Conservation (phyloP, 2,113 vertebrate genomes). For the Numenius arquata region DNA sequence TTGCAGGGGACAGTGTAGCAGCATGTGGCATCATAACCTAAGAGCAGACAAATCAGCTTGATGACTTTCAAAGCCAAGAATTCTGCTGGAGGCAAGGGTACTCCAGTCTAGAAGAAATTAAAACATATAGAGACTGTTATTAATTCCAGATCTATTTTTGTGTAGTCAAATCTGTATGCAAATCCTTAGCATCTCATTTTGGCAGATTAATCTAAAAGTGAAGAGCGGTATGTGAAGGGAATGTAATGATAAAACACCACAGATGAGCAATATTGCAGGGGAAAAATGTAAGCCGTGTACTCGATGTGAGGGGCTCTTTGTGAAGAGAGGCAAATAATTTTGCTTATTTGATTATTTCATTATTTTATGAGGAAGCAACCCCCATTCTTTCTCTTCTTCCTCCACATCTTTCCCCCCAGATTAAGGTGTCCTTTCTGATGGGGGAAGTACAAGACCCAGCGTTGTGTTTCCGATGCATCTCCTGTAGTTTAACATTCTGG, state of each 20-base stretch:
- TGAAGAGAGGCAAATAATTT: constrained; percentile 42
- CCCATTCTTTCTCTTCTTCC: not conserved
- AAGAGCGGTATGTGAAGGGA: constrained; percentile 74
- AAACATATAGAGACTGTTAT: constrained; percentile 87
- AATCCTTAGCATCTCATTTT: constrained; percentile 86
- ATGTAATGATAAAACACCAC: constrained; percentile 71
- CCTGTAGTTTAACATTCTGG: constrained; percentile 6
- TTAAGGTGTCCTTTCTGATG: not conserved
- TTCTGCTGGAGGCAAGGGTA: constrained; percentile 85
- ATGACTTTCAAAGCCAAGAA: constrained; percentile 87
- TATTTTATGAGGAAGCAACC: constrained; percentile 8
- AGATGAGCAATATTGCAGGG: constrained; percentile 53
- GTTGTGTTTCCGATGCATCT: not conserved
- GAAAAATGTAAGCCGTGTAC: constrained; percentile 38
- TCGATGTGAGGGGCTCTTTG: constrained; percentile 33
- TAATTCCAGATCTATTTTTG: constrained; percentile 87
- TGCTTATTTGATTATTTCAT: constrained; percentile 53
- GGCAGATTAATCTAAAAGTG: constrained; percentile 80
- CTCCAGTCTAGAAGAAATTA: constrained; percentile 84
- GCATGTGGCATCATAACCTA: constrained; percentile 85
- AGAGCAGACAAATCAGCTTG: constrained; percentile 87
- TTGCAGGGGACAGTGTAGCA: constrained; percentile 84
- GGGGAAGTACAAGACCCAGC: not conserved
- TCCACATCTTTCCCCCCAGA: not conserved
- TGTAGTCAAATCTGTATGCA: constrained; percentile 89